Percentiles rank a stretch among this genome's conserved stretches.
Evolutionary conservation across 2,797 vertebrate species (phyloP).

Genomic region (Xiphorhynchus erythropygius): DNA sequence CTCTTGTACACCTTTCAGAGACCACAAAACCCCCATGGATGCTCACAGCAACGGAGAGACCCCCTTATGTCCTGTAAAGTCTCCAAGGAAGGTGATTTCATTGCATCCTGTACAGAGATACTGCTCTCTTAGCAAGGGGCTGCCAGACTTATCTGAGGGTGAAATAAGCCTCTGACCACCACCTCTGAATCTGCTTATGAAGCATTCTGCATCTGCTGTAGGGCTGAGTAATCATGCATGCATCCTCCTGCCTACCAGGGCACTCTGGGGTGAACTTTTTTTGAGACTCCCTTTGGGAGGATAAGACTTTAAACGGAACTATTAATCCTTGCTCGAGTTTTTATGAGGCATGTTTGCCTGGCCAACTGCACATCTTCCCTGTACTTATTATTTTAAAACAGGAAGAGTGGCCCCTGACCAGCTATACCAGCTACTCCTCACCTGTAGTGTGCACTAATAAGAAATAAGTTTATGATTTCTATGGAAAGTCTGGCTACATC

Average conservation of each 20-base stretch:
- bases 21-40: neutral
- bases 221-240: neutral
- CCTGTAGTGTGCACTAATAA: neutral
- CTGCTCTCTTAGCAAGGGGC: neutral
- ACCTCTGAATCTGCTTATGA: accelerated
- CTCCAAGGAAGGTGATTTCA: neutral
- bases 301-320: neutral
- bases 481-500: neutral
- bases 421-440: neutral
- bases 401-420: neutral
- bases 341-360: neutral
- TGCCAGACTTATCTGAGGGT: neutral
- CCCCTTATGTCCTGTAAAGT: accelerated
- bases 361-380: neutral
- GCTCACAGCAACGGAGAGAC: neutral
- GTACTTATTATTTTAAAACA: neutral
- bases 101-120: neutral
- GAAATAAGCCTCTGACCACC: neutral
- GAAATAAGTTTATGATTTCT: neutral
- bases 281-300: neutral
- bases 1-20: neutral
- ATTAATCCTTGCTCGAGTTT: neutral
- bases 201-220: neutral
- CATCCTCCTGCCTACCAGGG: neutral
- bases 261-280: neutral